Evolutionary conservation across 1,140 invertebrate genomes (phyloP).

Genomic region (Glossosoma conforme): DNA sequence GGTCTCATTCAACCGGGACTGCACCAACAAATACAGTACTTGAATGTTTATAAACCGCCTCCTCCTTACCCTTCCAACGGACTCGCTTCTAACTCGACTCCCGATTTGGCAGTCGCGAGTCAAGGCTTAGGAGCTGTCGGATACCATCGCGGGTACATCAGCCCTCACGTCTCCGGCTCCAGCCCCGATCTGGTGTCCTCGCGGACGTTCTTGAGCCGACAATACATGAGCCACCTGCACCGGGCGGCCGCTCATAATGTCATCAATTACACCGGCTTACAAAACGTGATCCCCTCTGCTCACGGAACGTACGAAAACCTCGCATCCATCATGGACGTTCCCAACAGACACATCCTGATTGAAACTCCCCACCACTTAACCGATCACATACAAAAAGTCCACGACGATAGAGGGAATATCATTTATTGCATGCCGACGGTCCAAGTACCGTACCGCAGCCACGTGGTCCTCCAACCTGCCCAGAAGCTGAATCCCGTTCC

Average conservation of each 20-base stretch:
- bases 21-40: conserved; percentile 50
- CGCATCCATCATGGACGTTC: conserved; percentile 39
- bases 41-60: conserved; percentile 74
- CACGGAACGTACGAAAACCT: conserved; percentile 71
- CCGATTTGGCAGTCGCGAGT: conserved; percentile 68
- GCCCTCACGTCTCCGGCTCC: conserved; percentile 62
- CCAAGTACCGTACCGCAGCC: conserved; percentile 46
- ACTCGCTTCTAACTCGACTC: conserved; percentile 71
- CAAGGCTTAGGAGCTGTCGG: conserved; percentile 39
- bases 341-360: conserved; percentile 43
- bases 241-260: conserved; percentile 34
- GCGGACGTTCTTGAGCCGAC: conserved; percentile 53
- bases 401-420: conserved; percentile 56
- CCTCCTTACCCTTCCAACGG: conserved; percentile 74
- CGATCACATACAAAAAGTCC: conserved; percentile 55
- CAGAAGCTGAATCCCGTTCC: conserved; percentile 38
- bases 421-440: conserved; percentile 56
- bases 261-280: conserved; percentile 35
- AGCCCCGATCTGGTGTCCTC: conserved; percentile 74
- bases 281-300: conserved; percentile 43
- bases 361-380: conserved; percentile 46
- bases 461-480: conserved; percentile 48
- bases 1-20: conserved; percentile 39
- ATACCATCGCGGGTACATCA: conserved; percentile 51
- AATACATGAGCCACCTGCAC: conserved; percentile 48